Conservation (phyloP, 2,113 vertebrate genomes). For the Lathamus discolor region DNA sequence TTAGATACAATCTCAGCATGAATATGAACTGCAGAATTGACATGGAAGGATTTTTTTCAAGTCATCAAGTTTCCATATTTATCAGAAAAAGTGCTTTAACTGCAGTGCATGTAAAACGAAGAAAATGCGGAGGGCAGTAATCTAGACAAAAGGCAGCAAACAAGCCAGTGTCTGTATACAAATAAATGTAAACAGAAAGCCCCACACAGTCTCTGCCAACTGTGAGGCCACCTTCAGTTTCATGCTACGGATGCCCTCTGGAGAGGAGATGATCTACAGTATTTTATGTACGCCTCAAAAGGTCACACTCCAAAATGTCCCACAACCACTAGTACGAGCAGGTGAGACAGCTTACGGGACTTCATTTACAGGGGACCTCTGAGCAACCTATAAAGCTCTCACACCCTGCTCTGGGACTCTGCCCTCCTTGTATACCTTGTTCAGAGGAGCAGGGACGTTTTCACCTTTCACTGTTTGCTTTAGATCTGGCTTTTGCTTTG, state of each 20-base stretch:
- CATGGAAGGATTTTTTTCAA: conserved; percentile 75
- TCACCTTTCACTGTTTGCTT: background rate
- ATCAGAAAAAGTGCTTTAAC: conserved; percentile 69
- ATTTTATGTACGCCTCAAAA: background rate
- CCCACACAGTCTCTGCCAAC: conserved; percentile 40
- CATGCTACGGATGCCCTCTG: conserved; percentile 22
- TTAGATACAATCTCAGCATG: conserved; percentile 85
- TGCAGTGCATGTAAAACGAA: conserved; percentile 31
- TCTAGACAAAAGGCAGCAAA: conserved; percentile 54
- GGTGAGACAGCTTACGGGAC: background rate
- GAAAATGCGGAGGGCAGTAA: conserved; percentile 66
- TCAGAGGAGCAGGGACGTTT: background rate
- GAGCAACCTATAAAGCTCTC: background rate
- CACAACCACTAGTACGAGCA: background rate
- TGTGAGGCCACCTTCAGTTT: conserved; percentile 31
- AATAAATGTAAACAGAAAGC: conserved; percentile 67
- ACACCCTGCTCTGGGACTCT: background rate
- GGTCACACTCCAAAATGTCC: background rate
- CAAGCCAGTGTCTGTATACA: conserved; percentile 51
- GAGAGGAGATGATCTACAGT: background rate
- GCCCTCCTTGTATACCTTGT: background rate
- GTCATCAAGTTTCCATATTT: conserved; percentile 75
- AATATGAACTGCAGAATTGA: conserved; percentile 78
- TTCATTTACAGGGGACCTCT: background rate
- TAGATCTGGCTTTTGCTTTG: background rate